Conservation (phyloP, 2,888 invertebrate species). For the Andrena dorsata region DNA sequence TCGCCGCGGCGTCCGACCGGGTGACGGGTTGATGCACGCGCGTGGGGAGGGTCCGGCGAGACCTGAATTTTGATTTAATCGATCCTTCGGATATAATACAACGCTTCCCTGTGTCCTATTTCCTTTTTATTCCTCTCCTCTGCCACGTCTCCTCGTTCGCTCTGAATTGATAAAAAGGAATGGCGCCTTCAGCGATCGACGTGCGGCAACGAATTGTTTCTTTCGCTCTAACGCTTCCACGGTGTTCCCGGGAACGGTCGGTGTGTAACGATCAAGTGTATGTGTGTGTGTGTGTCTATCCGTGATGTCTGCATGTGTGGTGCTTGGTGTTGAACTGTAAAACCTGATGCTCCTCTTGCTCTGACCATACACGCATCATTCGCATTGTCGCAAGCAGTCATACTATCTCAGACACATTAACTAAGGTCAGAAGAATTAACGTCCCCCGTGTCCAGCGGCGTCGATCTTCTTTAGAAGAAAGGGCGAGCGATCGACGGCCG, state of each 20-base stretch:
- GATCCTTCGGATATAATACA: slow-evolving; percentile 23
- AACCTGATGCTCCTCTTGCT: slow-evolving; percentile 46
- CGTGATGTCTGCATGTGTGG: not conserved
- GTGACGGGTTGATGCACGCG: slow-evolving; percentile 21
- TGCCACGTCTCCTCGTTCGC: no score
- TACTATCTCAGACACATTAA: slow-evolving; percentile 62
- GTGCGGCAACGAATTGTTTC: slow-evolving; percentile 17
- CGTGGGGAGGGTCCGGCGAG: slow-evolving; percentile 40
- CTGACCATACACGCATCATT: slow-evolving; percentile 51
- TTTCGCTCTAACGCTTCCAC: slow-evolving; percentile 18
- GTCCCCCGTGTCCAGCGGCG: slow-evolving; percentile 33
- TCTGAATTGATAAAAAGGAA: slow-evolving; percentile 13
- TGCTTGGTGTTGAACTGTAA: slow-evolving; percentile 24
- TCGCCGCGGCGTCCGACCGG: slow-evolving; percentile 6
- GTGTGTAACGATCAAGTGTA: slow-evolving; percentile 44
- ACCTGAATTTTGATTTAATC: slow-evolving; percentile 63
- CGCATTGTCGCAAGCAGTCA: slow-evolving; percentile 60
- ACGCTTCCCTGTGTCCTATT: not conserved
- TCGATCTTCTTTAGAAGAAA: slow-evolving; percentile 19
- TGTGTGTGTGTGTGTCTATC: slow-evolving; percentile 2
- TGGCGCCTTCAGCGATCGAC: slow-evolving; percentile 49
- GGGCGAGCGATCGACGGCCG: slow-evolving; percentile 37
- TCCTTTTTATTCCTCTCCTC: slow-evolving; percentile 10
- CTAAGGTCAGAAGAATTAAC: slow-evolving; percentile 57
- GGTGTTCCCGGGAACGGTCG: slow-evolving; percentile 39